phyloP scores from a whole-genome alignment of 1,140 invertebrate genomes.

The Eupristina koningsbergeri region DNA sequence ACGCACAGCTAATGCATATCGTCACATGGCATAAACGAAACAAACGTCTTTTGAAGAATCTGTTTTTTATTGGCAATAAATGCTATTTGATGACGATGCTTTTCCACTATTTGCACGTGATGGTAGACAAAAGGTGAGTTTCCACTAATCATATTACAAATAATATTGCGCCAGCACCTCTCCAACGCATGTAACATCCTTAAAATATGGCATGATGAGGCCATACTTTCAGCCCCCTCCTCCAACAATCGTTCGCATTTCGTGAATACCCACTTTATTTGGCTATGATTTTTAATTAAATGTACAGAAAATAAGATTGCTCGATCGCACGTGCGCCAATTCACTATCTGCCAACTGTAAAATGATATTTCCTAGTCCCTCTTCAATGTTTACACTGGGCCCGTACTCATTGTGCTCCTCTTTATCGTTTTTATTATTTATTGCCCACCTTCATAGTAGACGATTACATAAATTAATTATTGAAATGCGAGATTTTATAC shows the following conservation, averaged over 20 bases:
- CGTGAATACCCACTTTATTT: background rate
- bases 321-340: background rate
- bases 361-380: background rate
- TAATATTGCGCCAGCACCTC: background rate
- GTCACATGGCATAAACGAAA: background rate
- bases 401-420: background rate
- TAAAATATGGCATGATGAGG: background rate
- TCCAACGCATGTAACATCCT: background rate
- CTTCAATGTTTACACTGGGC: too few relatives aligned
- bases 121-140: background rate
- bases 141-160: background rate
- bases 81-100: background rate
- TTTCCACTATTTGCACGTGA: background rate
- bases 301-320: background rate
- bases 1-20: background rate
- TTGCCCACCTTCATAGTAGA: background rate
- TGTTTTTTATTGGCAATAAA: constrained; percentile 10
- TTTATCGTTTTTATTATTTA: background rate
- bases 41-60: background rate
- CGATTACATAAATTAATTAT: background rate
- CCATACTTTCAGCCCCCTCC: background rate
- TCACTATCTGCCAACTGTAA: background rate
- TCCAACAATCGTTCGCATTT: background rate
- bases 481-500: background rate
- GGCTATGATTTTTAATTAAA: background rate